Evolutionary conservation across 2,113 vertebrate genomes (phyloP).

Genomic region (Fukomys damarensis): DNA sequence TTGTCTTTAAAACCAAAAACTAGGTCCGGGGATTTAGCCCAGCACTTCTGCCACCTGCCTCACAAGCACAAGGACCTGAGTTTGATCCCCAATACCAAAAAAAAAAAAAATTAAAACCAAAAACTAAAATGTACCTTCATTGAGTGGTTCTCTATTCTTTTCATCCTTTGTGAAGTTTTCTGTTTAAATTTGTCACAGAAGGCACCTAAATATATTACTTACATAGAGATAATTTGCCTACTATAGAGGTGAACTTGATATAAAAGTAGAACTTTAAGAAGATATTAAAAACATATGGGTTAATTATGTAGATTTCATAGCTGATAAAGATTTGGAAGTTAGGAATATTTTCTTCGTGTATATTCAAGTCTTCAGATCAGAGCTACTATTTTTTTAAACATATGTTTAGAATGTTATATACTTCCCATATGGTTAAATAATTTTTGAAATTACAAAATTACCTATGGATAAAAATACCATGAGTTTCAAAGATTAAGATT

Average conservation of each 20-base stretch:
- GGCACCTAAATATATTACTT: background rate
- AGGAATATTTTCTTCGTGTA: constrained; percentile 13
- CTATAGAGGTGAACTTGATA: background rate
- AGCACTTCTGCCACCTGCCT: too few species aligned
- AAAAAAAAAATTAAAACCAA: too few species aligned
- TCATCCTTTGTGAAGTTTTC: background rate
- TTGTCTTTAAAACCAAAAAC: constrained; percentile 38
- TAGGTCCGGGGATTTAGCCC: too few species aligned
- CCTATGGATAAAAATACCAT: background rate
- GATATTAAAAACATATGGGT: background rate
- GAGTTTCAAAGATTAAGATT: background rate
- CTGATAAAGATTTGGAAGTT: constrained; percentile 39
- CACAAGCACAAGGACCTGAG: too few species aligned
- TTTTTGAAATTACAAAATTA: background rate
- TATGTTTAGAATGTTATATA: constrained; percentile 19
- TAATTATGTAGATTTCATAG: background rate
- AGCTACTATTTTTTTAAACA: background rate
- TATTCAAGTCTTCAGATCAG: constrained; percentile 13
- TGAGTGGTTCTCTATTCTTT: constrained; percentile 3
- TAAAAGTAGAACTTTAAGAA: background rate
- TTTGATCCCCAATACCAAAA: too few species aligned
- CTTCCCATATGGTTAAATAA: constrained; percentile 1
- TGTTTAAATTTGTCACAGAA: constrained; percentile 27
- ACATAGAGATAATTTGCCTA: background rate
- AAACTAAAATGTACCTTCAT: background rate